phyloP scores from a whole-genome alignment of 2,888 invertebrate genomes.

The Himalopsyche tibetana region DNA sequence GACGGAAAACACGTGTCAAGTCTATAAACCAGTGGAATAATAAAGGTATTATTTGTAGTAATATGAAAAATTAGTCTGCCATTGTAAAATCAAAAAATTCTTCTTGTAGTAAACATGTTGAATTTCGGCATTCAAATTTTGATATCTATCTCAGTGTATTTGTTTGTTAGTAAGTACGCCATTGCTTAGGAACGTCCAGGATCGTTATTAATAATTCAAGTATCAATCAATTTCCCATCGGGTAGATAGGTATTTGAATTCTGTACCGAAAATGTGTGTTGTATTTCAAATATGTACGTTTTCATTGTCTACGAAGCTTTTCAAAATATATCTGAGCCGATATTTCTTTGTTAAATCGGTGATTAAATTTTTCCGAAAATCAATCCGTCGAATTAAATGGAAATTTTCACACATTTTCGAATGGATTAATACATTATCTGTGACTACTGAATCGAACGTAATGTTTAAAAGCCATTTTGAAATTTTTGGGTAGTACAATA shows the following conservation, averaged over 20 bases:
- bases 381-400: neutral
- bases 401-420: neutral
- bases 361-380: slow-evolving; percentile 23
- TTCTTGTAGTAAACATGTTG: no score
- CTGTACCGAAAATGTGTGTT: neutral
- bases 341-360: neutral
- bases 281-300: neutral
- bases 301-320: slow-evolving; percentile 6
- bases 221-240: slow-evolving; percentile 14
- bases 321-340: neutral
- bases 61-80: no score
- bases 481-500: no score
- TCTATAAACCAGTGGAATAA: no score
- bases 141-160: no score
- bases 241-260: neutral
- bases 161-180: neutral
- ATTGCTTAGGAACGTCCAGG: neutral
- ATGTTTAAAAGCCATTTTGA: no score
- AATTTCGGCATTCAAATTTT: no score
- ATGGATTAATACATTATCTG: no score
- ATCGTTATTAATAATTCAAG: slow-evolving; percentile 30
- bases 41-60: no score
- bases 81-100: no score
- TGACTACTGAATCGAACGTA: no score
- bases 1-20: no score